Percentiles rank a stretch among this genome's conserved stretches.
These are phyloP conservation scores for Ophiodon elongatus DNA, from an alignment of 2,113 vertebrate genomes.

Conservation along the genomic window DNA sequence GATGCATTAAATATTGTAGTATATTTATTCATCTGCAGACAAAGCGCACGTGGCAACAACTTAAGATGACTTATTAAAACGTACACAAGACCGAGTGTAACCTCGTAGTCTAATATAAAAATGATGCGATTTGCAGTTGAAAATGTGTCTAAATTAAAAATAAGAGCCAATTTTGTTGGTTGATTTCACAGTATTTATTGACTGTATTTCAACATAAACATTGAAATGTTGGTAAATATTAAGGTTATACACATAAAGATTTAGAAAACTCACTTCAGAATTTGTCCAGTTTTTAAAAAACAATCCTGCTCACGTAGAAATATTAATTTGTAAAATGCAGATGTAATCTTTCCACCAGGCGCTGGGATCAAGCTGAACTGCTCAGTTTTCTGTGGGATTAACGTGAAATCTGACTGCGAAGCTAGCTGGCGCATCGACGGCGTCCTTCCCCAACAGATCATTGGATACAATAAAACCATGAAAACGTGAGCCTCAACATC, in stretches of 20 bases:
- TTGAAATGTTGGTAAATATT: neutral
- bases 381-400: conserved; percentile 64
- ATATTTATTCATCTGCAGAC: neutral
- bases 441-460: rapidly evolving
- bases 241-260: too few relatives aligned
- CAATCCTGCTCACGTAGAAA: neutral
- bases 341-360: conserved; percentile 42
- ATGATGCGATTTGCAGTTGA: too few relatives aligned
- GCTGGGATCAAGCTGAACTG: conserved; percentile 60
- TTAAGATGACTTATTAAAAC: too few relatives aligned
- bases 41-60: too few relatives aligned
- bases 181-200: neutral
- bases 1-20: neutral
- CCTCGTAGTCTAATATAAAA: too few relatives aligned
- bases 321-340: neutral
- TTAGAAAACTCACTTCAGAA: too few relatives aligned
- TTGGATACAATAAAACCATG: conserved; percentile 11
- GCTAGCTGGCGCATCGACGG: conserved; percentile 50
- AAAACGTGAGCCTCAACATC: conserved; percentile 8
- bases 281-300: too few relatives aligned
- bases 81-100: too few relatives aligned
- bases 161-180: too few relatives aligned
- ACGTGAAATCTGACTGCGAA: rapidly evolving
- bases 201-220: neutral
- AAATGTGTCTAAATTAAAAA: too few relatives aligned